These are phyloP conservation scores for Saccostrea echinata DNA, from an alignment of 1,140 invertebrate genomes.

Conservation along the genomic window DNA sequence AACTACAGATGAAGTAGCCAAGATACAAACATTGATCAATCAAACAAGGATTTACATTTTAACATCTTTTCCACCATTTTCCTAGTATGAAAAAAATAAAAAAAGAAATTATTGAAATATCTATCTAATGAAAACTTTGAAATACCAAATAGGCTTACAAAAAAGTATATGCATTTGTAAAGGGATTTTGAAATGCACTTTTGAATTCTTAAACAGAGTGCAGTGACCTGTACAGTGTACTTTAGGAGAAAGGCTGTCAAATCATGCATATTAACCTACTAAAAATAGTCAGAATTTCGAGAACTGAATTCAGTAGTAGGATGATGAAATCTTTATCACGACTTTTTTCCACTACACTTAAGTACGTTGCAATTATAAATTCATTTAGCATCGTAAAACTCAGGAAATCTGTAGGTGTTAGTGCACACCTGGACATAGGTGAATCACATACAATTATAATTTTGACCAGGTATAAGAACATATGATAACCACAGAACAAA, in stretches of 20 bases:
- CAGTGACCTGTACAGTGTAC: background rate
- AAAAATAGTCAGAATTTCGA: background rate
- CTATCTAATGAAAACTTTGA: too few relatives aligned
- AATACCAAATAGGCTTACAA: too few relatives aligned
- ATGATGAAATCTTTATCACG: background rate
- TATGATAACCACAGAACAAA: slow-evolving; percentile 7
- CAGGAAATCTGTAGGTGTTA: background rate
- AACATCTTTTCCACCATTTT: too few relatives aligned
- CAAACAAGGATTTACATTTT: too few relatives aligned
- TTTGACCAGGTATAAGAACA: background rate
- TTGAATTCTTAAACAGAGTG: background rate
- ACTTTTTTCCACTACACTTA: background rate
- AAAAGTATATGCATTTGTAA: too few relatives aligned
- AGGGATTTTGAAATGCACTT: background rate
- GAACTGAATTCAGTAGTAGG: background rate
- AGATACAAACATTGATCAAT: too few relatives aligned
- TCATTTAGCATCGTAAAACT: background rate
- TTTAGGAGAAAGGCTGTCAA: background rate
- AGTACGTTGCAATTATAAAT: background rate
- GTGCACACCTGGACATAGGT: background rate
- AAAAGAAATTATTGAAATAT: too few relatives aligned
- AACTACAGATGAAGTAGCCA: too few relatives aligned
- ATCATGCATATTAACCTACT: background rate
- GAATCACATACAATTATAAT: background rate
- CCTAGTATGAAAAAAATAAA: too few relatives aligned